Base-by-base conservation (phyloP, 2,888 invertebrate genomes). In the Lepidonotus clava region DNA sequence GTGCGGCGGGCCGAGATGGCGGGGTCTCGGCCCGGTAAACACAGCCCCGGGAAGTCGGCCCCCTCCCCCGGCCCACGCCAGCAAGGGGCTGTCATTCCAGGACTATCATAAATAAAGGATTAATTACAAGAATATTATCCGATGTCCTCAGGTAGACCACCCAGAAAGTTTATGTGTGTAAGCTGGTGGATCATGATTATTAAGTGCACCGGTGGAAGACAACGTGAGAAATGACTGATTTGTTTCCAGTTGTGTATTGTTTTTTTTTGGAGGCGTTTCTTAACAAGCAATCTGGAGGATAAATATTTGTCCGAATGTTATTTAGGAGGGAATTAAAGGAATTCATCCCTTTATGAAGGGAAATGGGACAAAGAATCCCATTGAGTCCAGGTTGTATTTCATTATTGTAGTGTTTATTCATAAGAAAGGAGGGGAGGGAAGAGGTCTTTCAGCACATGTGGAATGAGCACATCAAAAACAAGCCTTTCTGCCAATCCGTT, bases 1-100 rank as follows among this genome's bases (percentile, higher is more conserved):
- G 38, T 8, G 36, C 34, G 71, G 36, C 71, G 24, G 36, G 71
- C 21, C 34, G 71, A 32, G 8, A 46, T 18, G 28, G 36, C 38
- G 71, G 71, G 38, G 36, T 18, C 18, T 36, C n/a, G n/a, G n/a
- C n/a, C n/a, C n/a, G 71, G 66, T 71, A 71, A 71, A 71, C 71
- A 71, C 18, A 34, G 71, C 71, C 34, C 36, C 71, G 14, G 38
- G 71, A 71, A 38, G 71, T 21, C 71, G 24, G 18, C n/a, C 14
- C 71, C 34, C 71, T 32, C 11, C 28, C 36, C 71, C 11, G 34
- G 71, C 36, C 61, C 28, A 61, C 28, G 71, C 18, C 34, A 71
- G 71, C 71, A 34, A 38, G 38, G 2, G 71, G n/a, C 36, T 71
- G 38, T 71, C 71, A 38, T 24, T n/a, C 36, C 36, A 38, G 1